Percentiles rank a stretch among this genome's conserved stretches.
Conservation (phyloP, 1,140 invertebrate species). For the Holotrichia oblita region DNA sequence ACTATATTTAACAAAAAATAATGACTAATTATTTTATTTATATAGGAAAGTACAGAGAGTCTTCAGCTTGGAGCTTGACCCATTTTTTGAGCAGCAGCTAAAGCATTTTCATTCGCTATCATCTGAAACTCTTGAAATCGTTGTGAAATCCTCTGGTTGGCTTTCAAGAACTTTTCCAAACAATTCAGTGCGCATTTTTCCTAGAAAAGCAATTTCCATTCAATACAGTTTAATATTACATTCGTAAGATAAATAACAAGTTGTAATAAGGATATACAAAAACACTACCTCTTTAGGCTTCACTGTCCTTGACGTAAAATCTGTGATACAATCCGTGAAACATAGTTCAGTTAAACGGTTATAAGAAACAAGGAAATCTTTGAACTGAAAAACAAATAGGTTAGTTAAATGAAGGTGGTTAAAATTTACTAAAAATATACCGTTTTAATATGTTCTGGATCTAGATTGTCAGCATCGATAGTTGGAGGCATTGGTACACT, state of each 20-base stretch:
- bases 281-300: constrained; percentile 76
- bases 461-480: constrained; percentile 62
- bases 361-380: constrained; percentile 92
- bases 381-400: constrained; percentile 75
- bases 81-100: constrained; percentile 79
- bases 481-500: constrained; percentile 57
- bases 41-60: neutral
- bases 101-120: constrained; percentile 86
- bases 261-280: neutral
- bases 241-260: too few species aligned
- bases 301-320: constrained; percentile 88
- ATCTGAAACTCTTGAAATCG: constrained; percentile 96
- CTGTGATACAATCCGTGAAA: constrained; percentile 91
- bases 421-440: constrained; percentile 62
- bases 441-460: constrained; percentile 78
- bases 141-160: constrained; percentile 92
- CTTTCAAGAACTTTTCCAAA: constrained; percentile 94
- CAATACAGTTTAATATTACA: too few species aligned
- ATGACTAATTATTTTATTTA: constrained; percentile 23
- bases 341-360: constrained; percentile 94
- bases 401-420: constrained; percentile 38
- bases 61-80: constrained; percentile 30
- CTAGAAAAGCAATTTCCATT: constrained; percentile 63
- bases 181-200: constrained; percentile 91
- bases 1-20: constrained; percentile 22